Evolutionary conservation across 2,797 vertebrate genomes (phyloP).

Genomic region (Harpagifer antarcticus): DNA sequence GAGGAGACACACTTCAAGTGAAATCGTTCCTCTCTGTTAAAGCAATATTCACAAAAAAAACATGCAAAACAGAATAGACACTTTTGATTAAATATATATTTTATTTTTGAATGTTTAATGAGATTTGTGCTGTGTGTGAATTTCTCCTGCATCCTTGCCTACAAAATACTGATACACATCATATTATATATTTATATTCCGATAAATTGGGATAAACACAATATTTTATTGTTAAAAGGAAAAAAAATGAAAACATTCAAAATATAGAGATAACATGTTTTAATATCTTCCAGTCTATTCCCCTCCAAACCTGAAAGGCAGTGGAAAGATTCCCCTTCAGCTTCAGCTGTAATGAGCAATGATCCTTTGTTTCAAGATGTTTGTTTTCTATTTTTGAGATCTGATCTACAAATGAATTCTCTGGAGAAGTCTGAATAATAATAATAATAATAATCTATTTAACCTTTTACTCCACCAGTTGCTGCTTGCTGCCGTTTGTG

Average conservation of each 20-base stretch:
- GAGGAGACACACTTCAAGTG: constrained; percentile 14
- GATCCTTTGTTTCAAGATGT: background rate
- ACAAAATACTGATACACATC: no score
- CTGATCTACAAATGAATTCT: background rate
- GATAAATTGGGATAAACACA: no score
- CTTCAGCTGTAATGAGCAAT: background rate
- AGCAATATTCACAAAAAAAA: background rate
- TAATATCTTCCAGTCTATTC: background rate
- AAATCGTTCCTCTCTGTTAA: background rate
- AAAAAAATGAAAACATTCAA: no score
- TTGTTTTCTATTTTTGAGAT: background rate
- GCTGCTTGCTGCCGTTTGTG: background rate
- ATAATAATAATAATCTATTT: constrained; percentile 8
- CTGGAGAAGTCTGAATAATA: background rate
- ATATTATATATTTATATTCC: no score
- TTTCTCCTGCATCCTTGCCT: no score
- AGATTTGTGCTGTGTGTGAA: no score
- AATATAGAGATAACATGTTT: background rate
- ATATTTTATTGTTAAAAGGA: no score
- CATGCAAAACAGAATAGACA: no score
- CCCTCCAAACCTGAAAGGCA: background rate
- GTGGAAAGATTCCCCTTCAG: background rate
- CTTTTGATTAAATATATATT: no score
- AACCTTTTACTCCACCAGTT: background rate
- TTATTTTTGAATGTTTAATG: no score